Evolutionary conservation across 2,113 vertebrate genomes (phyloP).

Genomic region (Pangasianodon gigas): DNA sequence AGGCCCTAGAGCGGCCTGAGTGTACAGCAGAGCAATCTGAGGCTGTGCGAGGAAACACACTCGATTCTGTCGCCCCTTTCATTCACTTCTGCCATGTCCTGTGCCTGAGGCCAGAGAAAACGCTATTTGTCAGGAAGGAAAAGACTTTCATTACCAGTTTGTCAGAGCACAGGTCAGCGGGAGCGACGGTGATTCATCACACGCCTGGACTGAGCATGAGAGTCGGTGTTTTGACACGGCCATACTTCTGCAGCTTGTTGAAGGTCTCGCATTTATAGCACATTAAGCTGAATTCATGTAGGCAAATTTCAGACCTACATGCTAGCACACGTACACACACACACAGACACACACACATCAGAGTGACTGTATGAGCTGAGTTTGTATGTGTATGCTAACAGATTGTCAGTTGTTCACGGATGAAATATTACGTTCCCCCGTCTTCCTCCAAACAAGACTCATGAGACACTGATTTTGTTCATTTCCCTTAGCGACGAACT

Average conservation of each 20-base stretch:
- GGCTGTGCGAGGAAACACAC: constrained; percentile 26
- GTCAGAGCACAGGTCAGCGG: constrained; percentile 58
- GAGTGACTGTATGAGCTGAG: too few species aligned
- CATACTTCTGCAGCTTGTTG: constrained; percentile 34
- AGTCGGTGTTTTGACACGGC: constrained; percentile 20
- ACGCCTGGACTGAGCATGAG: neutral
- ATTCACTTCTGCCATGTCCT: constrained; percentile 24
- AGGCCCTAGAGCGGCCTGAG: constrained; percentile 67
- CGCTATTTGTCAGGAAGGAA: constrained; percentile 57
- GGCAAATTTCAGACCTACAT: constrained; percentile 26
- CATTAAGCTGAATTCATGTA: neutral
- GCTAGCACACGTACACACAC: neutral
- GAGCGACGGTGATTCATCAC: constrained; percentile 55
- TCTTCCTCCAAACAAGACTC: constrained; percentile 23
- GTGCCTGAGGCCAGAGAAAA: constrained; percentile 56
- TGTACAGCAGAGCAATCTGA: constrained; percentile 20
- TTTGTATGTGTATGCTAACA: constrained; percentile 7
- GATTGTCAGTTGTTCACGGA: constrained; percentile 29
- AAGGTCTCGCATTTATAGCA: neutral
- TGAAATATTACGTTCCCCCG: neutral
- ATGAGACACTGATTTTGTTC: constrained; percentile 21
- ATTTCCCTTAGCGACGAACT: constrained; percentile 17
- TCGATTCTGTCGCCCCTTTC: constrained; percentile 35
- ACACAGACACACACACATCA: neutral
- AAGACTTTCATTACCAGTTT: constrained; percentile 62